phyloP scores from a whole-genome alignment of 2,797 vertebrate species.

The Steatocranus sp. region DNA sequence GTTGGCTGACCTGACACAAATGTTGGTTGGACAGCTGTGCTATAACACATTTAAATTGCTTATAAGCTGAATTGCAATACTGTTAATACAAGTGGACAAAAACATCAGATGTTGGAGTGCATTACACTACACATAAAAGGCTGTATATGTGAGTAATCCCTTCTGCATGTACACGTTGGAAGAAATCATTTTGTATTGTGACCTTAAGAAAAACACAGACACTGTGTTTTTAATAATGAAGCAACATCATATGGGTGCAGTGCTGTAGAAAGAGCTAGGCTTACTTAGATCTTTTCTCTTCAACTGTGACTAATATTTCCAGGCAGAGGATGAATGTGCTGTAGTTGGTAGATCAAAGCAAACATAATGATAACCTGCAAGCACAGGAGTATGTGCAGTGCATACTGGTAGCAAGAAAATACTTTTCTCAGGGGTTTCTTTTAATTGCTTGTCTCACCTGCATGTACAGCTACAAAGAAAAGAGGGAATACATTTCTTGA shows the following conservation, averaged over 20 bases:
- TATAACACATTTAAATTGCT: not conserved
- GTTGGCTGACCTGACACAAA: not conserved
- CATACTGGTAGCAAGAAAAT: not conserved
- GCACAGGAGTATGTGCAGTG: not conserved
- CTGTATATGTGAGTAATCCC: not conserved
- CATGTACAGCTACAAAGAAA: not conserved
- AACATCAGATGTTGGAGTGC: not conserved
- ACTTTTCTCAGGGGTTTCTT: not conserved
- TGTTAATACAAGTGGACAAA: not conserved
- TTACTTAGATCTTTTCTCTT: not conserved
- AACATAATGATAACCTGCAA: not conserved
- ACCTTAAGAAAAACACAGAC: not conserved
- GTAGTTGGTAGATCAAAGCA: not conserved
- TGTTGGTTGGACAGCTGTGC: not conserved
- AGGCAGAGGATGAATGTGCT: not conserved
- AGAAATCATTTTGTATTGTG: not conserved
- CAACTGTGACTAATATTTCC: not conserved
- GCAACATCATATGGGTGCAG: not conserved
- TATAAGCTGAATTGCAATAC: not conserved
- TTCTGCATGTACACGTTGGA: not conserved
- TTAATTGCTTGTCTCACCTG: not conserved
- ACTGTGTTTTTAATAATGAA: not conserved
- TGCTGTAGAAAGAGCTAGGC: not conserved
- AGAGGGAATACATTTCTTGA: rapidly evolving
- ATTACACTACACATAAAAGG: not conserved